Conservation (phyloP, 1,140 invertebrate genomes). For the Amphibalanus amphitrite region DNA sequence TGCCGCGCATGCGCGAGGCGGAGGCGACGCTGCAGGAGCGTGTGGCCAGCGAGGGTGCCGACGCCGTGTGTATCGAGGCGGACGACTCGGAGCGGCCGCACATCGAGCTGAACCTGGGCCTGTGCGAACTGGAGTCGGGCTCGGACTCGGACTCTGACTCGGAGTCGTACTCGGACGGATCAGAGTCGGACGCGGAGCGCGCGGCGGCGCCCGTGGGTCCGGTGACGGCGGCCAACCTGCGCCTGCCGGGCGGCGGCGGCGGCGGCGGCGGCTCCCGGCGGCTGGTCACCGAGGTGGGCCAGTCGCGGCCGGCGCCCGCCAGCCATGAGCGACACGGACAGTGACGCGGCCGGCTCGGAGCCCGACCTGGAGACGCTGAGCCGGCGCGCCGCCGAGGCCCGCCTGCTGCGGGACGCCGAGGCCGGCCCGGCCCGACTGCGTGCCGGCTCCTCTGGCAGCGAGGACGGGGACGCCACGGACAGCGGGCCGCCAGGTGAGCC, state of each 20-base stretch:
- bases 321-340: not conserved
- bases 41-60: not conserved
- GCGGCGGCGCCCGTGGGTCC: not conserved
- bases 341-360: not conserved
- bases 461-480: not conserved
- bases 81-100: not conserved
- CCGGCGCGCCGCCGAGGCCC: not conserved
- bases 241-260: not conserved
- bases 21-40: not conserved
- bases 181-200: not conserved
- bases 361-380: not conserved
- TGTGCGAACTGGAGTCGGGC: not conserved
- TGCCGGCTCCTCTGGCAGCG: not conserved
- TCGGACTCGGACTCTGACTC: not conserved
- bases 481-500: slow-evolving; percentile 3
- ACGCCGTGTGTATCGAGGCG: not conserved
- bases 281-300: not conserved
- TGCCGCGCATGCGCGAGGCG: not conserved
- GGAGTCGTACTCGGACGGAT: not conserved
- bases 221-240: not conserved
- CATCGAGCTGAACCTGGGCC: not conserved
- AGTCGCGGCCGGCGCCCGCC: too few relatives aligned
- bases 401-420: not conserved
- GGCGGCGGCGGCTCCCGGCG: too few relatives aligned
- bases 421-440: too few relatives aligned